Base-by-base conservation (phyloP, 2,797 vertebrate species). In the Gymnothorax javanicus region DNA sequence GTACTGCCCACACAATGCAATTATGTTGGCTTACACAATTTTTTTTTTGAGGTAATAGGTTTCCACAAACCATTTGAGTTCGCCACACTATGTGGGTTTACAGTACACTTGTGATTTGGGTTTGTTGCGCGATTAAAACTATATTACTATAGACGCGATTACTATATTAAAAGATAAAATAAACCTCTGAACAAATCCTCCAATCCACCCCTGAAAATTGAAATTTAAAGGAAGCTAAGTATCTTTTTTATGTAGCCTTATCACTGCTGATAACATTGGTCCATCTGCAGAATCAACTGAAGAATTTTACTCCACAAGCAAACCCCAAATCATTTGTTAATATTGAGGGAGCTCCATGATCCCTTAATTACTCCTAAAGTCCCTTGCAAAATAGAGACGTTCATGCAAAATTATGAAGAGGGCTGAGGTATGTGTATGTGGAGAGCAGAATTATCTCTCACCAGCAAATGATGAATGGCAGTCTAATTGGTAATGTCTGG, bases 361-460 rank as follows among this genome's bases (percentile, higher is more conserved):
- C 93, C 90, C 89, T 91, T 94, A 92, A 94, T 93, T 89, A 90
- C 25, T 8, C 54, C 81, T 82, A 69, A 83, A 75, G 73, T 87
- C 71, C 87, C 93, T 88, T 73, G 23, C 15, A 88, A 87, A 88
- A 91, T 86, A 82, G 91, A 85, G 88, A 89, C 87, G 84, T 87
- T 12, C 77, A 25, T 0, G 33, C 85, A 89, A 91, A 92, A 90
- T 91, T 84, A 89, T 89, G 83, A 85, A 89, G 89, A 86, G 86
- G 86, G 75, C 84, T 79, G 56, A 77, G 67, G 43, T 81, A 83
- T 86, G 33, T 43, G 43, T 81, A 83, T 86, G 33, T 43, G 89
- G 82, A 33, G 27, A 0, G 0, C n/a, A 17, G 71, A 84, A 56
- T 71, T 62, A n/a, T 71, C 50, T 50, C 57, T 9, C 73, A 25